phyloP scores from a whole-genome alignment of 2,888 invertebrate species.

The Pyralis farinalis region DNA sequence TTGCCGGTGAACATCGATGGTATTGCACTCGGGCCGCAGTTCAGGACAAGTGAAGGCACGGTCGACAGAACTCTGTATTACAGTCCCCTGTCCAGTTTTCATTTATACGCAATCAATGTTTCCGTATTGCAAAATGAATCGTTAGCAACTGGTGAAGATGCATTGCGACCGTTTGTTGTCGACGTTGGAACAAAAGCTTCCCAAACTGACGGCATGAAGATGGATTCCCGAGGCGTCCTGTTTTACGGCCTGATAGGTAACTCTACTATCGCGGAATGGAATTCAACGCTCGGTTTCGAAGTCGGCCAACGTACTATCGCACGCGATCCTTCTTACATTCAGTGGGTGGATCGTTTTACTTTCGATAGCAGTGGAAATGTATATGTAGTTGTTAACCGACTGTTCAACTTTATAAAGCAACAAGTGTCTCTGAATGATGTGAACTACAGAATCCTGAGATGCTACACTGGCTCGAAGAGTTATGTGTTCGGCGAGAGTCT shows the following conservation, averaged over 20 bases:
- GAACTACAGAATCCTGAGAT: conserved; percentile 85
- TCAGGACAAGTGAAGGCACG: conserved; percentile 45
- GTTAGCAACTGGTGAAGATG: conserved; percentile 49
- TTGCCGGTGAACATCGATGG: conserved; percentile 85
- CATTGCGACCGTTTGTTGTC: conserved; percentile 69
- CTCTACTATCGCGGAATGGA: conserved; percentile 87
- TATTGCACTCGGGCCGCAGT: conserved; percentile 85
- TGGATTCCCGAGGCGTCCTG: conserved; percentile 85
- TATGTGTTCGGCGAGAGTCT: conserved; percentile 81
- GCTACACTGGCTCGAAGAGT: conserved; percentile 81
- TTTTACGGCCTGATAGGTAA: conserved; percentile 86
- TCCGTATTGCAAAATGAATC: conserved; percentile 80
- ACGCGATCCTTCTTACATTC: conserved; percentile 84
- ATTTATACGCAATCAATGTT: conserved; percentile 84
- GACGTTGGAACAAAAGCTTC: conserved; percentile 84
- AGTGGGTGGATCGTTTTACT: conserved; percentile 87
- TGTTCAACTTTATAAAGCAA: conserved; percentile 84
- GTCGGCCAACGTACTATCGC: conserved; percentile 84
- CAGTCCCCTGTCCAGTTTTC: conserved; percentile 85
- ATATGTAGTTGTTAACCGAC: conserved; percentile 84
- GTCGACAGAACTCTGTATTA: conserved; percentile 83
- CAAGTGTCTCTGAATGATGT: conserved; percentile 79
- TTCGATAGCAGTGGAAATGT: conserved; percentile 84
- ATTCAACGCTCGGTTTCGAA: conserved; percentile 80
- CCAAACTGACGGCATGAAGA: conserved; percentile 88